Evolutionary conservation across 2,113 vertebrate genomes (phyloP).

Genomic region (Notechis scutatus): DNA sequence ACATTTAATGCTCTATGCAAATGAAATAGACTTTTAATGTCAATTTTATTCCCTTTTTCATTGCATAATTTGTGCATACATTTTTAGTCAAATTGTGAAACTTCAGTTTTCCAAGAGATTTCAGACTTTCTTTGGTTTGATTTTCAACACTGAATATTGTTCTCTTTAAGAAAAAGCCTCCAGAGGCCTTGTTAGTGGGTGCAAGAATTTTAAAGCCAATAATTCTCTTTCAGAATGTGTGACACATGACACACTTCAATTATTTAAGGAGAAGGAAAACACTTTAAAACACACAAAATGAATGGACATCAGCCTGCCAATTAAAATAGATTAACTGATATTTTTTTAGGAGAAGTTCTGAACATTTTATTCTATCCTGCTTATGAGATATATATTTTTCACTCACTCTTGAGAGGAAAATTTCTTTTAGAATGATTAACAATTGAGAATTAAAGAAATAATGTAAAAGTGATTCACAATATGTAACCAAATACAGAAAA

Average conservation of each 20-base stretch:
- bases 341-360: neutral
- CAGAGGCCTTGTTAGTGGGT: neutral
- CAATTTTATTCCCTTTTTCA: neutral
- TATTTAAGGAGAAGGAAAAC: slow-evolving; percentile 8
- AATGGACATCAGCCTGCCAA: neutral
- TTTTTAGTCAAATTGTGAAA: neutral
- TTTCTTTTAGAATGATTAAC: neutral
- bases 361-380: neutral
- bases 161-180: neutral
- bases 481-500: neutral
- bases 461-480: neutral
- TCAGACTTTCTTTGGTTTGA: neutral
- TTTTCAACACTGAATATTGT: neutral
- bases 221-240: neutral
- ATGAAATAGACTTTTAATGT: neutral
- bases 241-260: slow-evolving; percentile 14
- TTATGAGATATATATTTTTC: neutral
- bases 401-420: neutral
- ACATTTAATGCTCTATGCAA: neutral
- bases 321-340: neutral
- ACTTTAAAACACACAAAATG: neutral
- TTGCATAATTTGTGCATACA: neutral
- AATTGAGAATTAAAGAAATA: neutral
- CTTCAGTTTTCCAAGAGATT: neutral
- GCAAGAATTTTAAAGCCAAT: slow-evolving; percentile 16